Percentiles rank a stretch among this genome's conserved stretches.
Conservation (phyloP, 2,797 vertebrate species). For the Anisognathus igniventris region DNA sequence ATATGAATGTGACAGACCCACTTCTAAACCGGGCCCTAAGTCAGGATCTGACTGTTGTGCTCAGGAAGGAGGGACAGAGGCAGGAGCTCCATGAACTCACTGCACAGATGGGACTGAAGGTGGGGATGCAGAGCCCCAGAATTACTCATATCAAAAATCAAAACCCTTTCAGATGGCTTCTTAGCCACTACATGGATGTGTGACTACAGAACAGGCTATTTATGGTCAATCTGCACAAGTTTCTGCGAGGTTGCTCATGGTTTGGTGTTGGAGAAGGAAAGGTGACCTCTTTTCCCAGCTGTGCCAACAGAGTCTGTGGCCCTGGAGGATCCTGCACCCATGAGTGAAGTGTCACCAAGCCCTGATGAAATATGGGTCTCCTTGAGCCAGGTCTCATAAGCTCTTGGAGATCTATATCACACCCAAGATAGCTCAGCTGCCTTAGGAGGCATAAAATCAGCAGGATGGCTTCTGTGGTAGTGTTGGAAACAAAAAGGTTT, state of each 20-base stretch:
- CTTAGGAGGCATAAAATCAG: too few species aligned
- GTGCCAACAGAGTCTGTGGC: background rate
- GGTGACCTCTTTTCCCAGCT: background rate
- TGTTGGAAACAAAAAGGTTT: too few species aligned
- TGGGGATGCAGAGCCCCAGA: background rate
- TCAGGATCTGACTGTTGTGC: fast-evolving
- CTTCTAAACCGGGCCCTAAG: background rate
- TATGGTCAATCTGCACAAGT: background rate
- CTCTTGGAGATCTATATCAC: too few species aligned
- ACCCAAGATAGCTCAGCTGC: too few species aligned
- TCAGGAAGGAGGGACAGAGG: background rate
- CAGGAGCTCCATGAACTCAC: fast-evolving
- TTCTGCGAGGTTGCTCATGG: fast-evolving
- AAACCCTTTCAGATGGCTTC: background rate
- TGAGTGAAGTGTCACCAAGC: fast-evolving
- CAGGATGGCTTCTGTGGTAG: too few species aligned
- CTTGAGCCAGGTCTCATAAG: too few species aligned
- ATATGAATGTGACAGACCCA: too few species aligned
- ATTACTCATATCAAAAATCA: fast-evolving
- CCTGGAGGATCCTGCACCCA: too few species aligned
- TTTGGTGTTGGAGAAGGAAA: background rate
- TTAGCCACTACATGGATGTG: fast-evolving
- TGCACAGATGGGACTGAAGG: too few species aligned
- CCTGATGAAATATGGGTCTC: background rate
- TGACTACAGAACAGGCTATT: fast-evolving